A percentile compares a stretch with the other conserved stretches of the same genome.
phyloP scores from a whole-genome alignment of 2,888 invertebrate species.

The Eupithecia vulgata region DNA sequence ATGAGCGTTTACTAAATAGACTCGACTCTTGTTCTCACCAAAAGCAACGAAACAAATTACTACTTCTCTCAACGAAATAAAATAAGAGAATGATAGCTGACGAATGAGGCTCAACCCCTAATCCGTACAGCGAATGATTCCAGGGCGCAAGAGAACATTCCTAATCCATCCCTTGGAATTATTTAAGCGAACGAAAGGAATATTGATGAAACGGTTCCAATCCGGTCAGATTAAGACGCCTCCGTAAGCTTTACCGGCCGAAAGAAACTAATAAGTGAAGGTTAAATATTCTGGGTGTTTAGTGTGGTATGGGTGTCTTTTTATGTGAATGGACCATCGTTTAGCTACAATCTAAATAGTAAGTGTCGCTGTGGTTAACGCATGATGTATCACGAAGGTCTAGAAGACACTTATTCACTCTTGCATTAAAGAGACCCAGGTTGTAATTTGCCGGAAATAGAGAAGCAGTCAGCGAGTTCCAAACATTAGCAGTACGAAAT shows the following conservation, averaged over 20 bases:
- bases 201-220: conserved; percentile 31
- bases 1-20: neutral
- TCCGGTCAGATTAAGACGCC: conserved; percentile 21
- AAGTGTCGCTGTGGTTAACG: neutral
- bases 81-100: neutral
- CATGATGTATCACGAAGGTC: neutral
- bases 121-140: conserved; percentile 47
- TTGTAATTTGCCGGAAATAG: neutral
- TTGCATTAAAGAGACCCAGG: neutral
- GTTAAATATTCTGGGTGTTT: neutral
- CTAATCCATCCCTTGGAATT: conserved; percentile 40
- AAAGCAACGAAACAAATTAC: too few species aligned
- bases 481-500: neutral
- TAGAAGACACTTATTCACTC: neutral
- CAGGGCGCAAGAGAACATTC: conserved; percentile 53
- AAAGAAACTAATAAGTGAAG: conserved; percentile 11
- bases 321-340: neutral
- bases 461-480: neutral
- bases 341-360: neutral
- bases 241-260: neutral
- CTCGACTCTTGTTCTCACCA: neutral
- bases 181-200: conserved; percentile 34
- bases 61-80: neutral
- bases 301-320: neutral
- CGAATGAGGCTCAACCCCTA: conserved; percentile 7